phyloP scores from a whole-genome alignment of 2,797 vertebrate species.

The Falco cherrug region DNA sequence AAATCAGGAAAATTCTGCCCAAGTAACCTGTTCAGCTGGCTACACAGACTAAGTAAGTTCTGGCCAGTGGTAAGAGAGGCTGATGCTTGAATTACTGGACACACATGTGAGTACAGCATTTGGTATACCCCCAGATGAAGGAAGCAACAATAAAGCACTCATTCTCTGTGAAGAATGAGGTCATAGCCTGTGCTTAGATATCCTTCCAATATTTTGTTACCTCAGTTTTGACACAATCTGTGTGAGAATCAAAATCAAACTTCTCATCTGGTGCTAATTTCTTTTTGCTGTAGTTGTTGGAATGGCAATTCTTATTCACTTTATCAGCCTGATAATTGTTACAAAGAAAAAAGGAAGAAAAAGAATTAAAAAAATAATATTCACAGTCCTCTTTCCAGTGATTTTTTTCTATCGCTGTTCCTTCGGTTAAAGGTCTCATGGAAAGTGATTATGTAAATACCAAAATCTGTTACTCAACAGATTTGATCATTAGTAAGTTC shows the following conservation, averaged over 20 bases:
- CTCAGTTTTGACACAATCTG: neutral
- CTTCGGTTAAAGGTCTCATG: neutral
- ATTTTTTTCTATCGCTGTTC: neutral
- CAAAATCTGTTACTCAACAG: neutral
- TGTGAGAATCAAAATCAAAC: neutral
- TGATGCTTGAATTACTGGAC: neutral
- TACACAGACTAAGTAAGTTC: neutral
- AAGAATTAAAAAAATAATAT: neutral
- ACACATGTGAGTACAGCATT: accelerated
- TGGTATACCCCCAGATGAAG: neutral
- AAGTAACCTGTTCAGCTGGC: neutral
- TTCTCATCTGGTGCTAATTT: neutral
- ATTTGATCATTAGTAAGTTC: neutral
- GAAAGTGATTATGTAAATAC: neutral
- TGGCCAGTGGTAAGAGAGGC: neutral
- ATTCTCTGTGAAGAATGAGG: neutral
- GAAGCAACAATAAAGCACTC: neutral
- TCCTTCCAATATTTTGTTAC: neutral
- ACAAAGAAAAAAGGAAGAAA: neutral
- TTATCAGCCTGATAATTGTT: neutral
- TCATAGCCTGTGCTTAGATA: neutral
- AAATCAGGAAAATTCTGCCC: neutral
- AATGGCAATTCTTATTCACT: neutral
- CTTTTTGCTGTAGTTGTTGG: neutral
- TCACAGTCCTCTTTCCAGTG: neutral